These are phyloP conservation scores for Berghia stephanieae DNA, from an alignment of 1,140 invertebrate species.

Conservation along the genomic window DNA sequence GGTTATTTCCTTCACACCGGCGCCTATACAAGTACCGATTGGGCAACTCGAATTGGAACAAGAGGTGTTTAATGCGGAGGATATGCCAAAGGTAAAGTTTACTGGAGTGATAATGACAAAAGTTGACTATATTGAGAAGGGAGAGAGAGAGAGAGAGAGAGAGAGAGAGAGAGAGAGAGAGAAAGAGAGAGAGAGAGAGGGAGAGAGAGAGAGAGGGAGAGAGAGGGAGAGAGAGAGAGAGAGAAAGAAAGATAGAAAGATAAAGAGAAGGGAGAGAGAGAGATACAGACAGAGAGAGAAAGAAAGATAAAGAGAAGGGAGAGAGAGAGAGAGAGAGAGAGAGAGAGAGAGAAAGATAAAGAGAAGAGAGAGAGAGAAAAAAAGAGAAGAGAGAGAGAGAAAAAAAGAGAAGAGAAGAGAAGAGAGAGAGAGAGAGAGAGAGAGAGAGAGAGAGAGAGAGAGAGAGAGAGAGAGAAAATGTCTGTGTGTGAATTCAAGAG, in stretches of 20 bases:
- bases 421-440: conserved; percentile 30
- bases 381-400: conserved; percentile 10
- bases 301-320: conserved; percentile 10
- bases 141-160: not conserved
- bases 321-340: conserved; percentile 33
- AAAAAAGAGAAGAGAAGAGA: not conserved
- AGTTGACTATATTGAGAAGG: not conserved
- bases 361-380: conserved; percentile 20
- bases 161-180: not conserved
- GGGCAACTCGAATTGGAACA: no score
- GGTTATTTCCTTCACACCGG: no score
- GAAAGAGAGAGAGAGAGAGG: not conserved
- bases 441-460: conserved; percentile 26
- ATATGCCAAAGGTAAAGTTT: not conserved
- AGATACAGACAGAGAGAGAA: not conserved
- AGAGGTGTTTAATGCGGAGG: not conserved
- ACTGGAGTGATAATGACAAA: not conserved
- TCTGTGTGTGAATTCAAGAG: no score
- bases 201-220: not conserved
- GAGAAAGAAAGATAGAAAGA: not conserved
- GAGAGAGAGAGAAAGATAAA: conserved; percentile 20
- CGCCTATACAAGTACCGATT: no score
- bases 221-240: not conserved
- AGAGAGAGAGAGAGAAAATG: conserved; percentile 18
- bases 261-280: not conserved